Base-by-base conservation (phyloP, 2,888 invertebrate genomes). In the Liposcelis brunnea region DNA sequence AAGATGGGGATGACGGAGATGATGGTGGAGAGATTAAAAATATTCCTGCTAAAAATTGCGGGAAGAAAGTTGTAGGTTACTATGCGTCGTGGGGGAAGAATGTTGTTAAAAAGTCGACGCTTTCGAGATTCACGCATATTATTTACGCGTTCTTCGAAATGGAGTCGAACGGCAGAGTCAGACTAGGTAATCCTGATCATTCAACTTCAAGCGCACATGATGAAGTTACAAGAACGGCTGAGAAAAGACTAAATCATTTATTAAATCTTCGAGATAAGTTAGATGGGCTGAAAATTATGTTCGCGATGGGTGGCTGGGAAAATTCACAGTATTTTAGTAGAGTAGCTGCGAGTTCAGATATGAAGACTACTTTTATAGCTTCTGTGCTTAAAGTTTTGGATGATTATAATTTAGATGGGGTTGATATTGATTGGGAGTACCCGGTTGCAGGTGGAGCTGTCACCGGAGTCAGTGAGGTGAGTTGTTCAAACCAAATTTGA, bases 371-470 rank as follows among this genome's bases (percentile, higher is more conserved):
- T 4, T 48, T 48, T 18, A 47, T 48, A 10, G 47, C 47, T 18
- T 50, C 50, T 6, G 37, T 49, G 2, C 31, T 50, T 4, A 47
- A 47, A 47, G 12, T 49, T 6, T 49, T 50, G 19, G 47, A 49
- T 31, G 31, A 44, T 32, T 50, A 45, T 18, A 45, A 47, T 10
- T 49, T 50, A 8, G 49, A 50, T 32, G 50, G 50, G 10, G 47
- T 50, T 2, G 50, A 50, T 18, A 37, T 50, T 11, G 50, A 50
- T 32, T 50, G 50, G 50, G 50, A 50, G 35, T 50, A 50, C 36
- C 50, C 50, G 2, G 49, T 50, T 1, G 49, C 50, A 2, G 50
- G 50, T 10, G 50, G 50, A 14, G 50, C 49, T n/a, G 38, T 36
- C 1, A 49, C 49, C 35, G 50, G 50, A 8, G 36, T 48, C 14